These are phyloP conservation scores for Gryllus longicercus DNA, from an alignment of 2,888 invertebrate genomes.

Conservation along the genomic window DNA sequence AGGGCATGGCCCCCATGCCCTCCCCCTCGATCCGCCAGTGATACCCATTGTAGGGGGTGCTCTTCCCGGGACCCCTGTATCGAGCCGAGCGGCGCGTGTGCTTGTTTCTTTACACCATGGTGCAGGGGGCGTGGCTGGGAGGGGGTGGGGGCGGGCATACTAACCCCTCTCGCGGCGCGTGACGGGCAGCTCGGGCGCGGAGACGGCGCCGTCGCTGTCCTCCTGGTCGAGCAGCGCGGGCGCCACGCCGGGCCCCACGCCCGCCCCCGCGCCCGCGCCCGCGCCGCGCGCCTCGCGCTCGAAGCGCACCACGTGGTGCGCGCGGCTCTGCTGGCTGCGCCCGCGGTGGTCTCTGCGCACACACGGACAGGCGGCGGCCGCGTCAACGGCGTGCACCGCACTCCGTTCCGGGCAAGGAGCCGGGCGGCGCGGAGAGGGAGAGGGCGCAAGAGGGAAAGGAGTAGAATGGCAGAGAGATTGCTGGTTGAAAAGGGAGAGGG, in stretches of 20 bases:
- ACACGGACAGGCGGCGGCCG: constrained; percentile 43
- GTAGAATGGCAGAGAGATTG: no score
- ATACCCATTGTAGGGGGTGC: no score
- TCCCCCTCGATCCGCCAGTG: no score
- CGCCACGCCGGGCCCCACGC: constrained; percentile 40
- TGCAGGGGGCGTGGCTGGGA: not conserved
- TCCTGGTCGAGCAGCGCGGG: constrained; percentile 59
- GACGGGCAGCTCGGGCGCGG: constrained; percentile 74
- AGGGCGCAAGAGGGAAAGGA: no score
- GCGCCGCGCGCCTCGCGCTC: constrained; percentile 42
- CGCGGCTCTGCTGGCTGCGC: constrained; percentile 30
- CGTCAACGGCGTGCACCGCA: no score
- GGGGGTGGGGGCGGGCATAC: constrained; percentile 30
- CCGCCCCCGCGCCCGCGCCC: constrained; percentile 39
- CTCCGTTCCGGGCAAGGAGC: no score
- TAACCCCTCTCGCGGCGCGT: constrained; percentile 61
- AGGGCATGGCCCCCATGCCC: no score
- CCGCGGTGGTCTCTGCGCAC: constrained; percentile 38
- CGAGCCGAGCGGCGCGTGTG: no score
- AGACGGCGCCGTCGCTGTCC: constrained; percentile 74
- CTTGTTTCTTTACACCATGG: not conserved
- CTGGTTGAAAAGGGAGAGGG: no score
- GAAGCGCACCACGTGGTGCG: constrained; percentile 43
- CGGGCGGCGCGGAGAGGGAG: no score
- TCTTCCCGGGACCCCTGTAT: no score